Evolutionary conservation across 2,797 vertebrate species (phyloP).

Genomic region (Falco biarmicus): DNA sequence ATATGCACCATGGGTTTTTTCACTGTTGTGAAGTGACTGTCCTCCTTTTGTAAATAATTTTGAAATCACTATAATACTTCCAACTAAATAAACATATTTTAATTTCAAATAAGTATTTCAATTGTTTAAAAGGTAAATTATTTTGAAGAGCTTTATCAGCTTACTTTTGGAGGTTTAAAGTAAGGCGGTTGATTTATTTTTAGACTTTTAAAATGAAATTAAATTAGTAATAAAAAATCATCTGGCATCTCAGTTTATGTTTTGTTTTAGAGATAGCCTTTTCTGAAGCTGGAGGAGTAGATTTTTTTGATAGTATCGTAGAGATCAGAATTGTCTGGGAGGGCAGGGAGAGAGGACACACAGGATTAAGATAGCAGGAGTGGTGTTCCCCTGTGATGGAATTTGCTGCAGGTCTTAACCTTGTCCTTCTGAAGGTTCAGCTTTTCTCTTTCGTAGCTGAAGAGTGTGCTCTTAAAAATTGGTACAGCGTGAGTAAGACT

Average conservation of each 20-base stretch:
- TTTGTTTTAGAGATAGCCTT: not conserved
- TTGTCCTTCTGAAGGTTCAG: not conserved
- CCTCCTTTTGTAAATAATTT: not conserved
- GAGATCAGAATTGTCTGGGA: not conserved
- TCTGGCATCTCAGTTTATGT: not conserved
- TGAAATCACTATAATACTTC: not conserved
- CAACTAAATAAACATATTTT: not conserved
- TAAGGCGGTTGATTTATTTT: not conserved
- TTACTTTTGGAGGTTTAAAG: not conserved
- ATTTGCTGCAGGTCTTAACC: not conserved
- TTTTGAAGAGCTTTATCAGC: not conserved
- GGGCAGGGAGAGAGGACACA: not conserved
- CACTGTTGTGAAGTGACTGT: not conserved
- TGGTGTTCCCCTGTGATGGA: not conserved
- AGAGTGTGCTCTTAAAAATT: not conserved
- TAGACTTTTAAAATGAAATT: not conserved
- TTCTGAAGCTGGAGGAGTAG: not conserved
- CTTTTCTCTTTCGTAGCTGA: not conserved
- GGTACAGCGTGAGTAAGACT: rapidly evolving
- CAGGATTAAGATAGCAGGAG: not conserved
- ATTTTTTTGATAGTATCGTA: not conserved
- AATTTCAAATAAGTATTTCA: not conserved
- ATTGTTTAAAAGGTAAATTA: not conserved
- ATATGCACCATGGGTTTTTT: not conserved
- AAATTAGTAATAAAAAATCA: not conserved